A percentile compares a stretch with the other conserved stretches of the same genome.
Evolutionary conservation across 2,797 vertebrate genomes (phyloP).

Genomic region (Gymnopithys bicolor): DNA sequence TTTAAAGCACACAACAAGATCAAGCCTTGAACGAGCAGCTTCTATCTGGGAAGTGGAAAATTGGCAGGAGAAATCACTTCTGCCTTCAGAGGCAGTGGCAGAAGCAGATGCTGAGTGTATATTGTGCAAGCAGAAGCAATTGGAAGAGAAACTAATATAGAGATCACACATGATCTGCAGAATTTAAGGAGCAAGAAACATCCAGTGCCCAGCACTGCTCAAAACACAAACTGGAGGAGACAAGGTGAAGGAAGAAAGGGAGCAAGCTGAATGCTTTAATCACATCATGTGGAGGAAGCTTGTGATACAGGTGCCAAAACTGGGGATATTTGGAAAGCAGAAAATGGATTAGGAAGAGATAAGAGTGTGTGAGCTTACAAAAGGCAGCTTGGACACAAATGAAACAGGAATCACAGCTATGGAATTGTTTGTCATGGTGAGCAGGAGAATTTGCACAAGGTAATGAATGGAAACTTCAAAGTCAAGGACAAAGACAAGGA

Average conservation of each 20-base stretch:
- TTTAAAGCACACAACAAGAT: slow-evolving; percentile 51
- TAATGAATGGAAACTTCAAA: not conserved
- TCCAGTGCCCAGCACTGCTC: slow-evolving; percentile 5
- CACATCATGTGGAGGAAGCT: not conserved
- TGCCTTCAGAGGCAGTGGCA: slow-evolving; percentile 53
- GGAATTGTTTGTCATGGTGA: not conserved
- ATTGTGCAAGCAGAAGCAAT: slow-evolving; percentile 43
- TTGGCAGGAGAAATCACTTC: slow-evolving; percentile 65
- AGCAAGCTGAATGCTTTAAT: not conserved
- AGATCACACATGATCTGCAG: slow-evolving; percentile 56
- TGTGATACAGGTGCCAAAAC: not conserved
- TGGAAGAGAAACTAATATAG: slow-evolving; percentile 62
- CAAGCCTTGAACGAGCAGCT: slow-evolving; percentile 33
- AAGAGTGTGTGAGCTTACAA: not conserved
- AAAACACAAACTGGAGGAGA: slow-evolving; percentile 50
- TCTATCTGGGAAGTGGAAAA: slow-evolving; percentile 49
- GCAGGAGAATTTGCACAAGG: not conserved
- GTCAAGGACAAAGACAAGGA: not conserved
- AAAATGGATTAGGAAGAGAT: not conserved
- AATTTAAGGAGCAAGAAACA: slow-evolving; percentile 38
- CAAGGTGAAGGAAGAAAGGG: slow-evolving; percentile 27
- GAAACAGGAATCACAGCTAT: not conserved
- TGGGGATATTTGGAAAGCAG: slow-evolving; percentile 20
- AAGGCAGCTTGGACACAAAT: not conserved
- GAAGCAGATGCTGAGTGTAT: slow-evolving; percentile 52